Percentiles rank a stretch among this genome's conserved stretches.
Evolutionary conservation across 2,113 vertebrate genomes (phyloP).

Genomic region (Channa argus): DNA sequence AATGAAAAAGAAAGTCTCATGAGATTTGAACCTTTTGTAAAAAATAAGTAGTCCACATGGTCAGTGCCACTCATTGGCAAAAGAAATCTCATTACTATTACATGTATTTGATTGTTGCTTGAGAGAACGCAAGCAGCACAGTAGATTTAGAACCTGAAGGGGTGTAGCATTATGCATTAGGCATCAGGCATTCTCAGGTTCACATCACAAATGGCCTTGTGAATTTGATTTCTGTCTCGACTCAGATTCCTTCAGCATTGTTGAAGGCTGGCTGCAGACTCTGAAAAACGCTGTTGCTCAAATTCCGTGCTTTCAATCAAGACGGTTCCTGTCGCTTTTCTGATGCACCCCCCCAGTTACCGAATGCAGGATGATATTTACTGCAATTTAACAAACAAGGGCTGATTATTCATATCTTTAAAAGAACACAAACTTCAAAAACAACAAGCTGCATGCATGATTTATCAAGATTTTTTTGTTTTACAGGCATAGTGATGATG

Average conservation of each 20-base stretch:
- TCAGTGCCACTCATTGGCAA: too few relatives aligned
- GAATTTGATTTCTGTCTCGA: slow-evolving; percentile 62
- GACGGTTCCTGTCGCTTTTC: background rate
- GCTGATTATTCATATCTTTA: background rate
- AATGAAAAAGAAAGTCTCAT: too few relatives aligned
- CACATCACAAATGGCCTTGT: slow-evolving; percentile 49
- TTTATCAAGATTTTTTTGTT: slow-evolving; percentile 28
- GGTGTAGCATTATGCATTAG: slow-evolving; percentile 64
- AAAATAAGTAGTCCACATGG: too few relatives aligned
- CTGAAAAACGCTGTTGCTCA: background rate
- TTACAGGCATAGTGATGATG: slow-evolving; percentile 40
- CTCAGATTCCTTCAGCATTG: slow-evolving; percentile 32
- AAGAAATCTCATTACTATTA: slow-evolving; percentile 11
- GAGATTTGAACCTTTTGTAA: too few relatives aligned
- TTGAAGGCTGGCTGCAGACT: slow-evolving; percentile 21
- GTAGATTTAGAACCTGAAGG: slow-evolving; percentile 39
- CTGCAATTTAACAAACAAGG: slow-evolving; percentile 26
- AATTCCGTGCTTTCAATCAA: slow-evolving; percentile 40
- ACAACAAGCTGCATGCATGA: background rate
- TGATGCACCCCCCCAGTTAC: background rate
- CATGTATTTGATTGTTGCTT: slow-evolving; percentile 25
- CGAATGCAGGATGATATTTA: background rate
- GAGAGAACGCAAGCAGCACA: background rate
- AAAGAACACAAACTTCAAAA: slow-evolving; percentile 3
- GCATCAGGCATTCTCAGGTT: slow-evolving; percentile 45